phyloP scores from a whole-genome alignment of 1,140 invertebrate species.

The Subanguina moxae region DNA sequence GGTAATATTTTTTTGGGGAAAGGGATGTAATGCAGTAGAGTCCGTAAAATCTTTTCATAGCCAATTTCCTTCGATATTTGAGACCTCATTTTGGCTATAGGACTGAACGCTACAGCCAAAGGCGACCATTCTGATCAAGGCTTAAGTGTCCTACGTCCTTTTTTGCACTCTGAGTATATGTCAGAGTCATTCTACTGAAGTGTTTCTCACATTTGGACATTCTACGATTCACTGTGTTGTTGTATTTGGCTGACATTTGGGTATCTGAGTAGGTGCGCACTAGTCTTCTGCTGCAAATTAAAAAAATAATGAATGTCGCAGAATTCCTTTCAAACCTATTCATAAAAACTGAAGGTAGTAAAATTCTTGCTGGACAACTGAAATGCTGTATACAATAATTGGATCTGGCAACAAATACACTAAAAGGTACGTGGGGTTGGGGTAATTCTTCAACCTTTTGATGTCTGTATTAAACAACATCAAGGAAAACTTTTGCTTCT shows the following conservation, averaged over 20 bases:
- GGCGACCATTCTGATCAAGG: too few species aligned
- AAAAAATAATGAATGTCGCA: too few species aligned
- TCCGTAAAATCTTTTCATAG: too few species aligned
- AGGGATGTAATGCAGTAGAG: too few species aligned
- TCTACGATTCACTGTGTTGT: conserved; percentile 10
- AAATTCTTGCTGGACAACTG: conserved; percentile 41
- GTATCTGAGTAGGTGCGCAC: conserved; percentile 16
- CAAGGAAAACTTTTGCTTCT: conserved; percentile 40
- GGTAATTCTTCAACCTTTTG: conserved; percentile 43
- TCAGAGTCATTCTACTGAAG: too few species aligned
- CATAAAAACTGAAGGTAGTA: conserved; percentile 43
- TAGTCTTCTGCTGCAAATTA: background rate
- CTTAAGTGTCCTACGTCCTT: too few species aligned
- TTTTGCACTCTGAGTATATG: too few species aligned
- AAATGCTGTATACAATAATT: background rate
- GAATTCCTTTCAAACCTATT: conserved; percentile 19
- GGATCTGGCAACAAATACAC: background rate
- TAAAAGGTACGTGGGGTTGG: conserved; percentile 32
- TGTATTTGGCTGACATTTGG: background rate
- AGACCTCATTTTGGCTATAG: too few species aligned
- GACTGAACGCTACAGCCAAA: too few species aligned
- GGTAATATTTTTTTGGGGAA: too few species aligned
- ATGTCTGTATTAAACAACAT: conserved; percentile 50
- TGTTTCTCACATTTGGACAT: background rate
- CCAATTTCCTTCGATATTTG: too few species aligned